Percentiles rank a stretch among this genome's conserved stretches.
Evolutionary conservation across 2,113 vertebrate species (phyloP).

Genomic region (Pleuronectes platessa): DNA sequence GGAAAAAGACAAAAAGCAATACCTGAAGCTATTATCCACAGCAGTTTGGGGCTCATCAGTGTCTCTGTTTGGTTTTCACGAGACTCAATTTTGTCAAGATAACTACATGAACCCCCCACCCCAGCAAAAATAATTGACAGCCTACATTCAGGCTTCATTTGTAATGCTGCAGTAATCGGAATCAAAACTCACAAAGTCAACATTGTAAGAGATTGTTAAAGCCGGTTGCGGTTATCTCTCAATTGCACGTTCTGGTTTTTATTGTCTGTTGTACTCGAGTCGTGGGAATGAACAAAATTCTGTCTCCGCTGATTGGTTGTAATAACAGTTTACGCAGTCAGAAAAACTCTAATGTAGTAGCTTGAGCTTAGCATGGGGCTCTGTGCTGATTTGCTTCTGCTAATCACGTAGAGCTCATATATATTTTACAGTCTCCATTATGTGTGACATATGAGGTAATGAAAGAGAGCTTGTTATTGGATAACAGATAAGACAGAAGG

Average conservation of each 20-base stretch:
- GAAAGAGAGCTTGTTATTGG: slow-evolving; percentile 53
- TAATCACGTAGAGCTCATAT: slow-evolving; percentile 53
- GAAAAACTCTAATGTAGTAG: slow-evolving; percentile 35
- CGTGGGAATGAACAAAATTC: slow-evolving; percentile 48
- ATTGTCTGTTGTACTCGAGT: slow-evolving; percentile 54
- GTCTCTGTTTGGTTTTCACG: slow-evolving; percentile 37
- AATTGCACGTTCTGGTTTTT: slow-evolving; percentile 57
- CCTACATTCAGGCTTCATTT: slow-evolving; percentile 48
- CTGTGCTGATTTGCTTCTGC: slow-evolving; percentile 39
- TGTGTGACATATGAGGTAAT: slow-evolving; percentile 45
- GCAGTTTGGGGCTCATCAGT: slow-evolving; percentile 29
- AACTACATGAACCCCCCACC: slow-evolving; percentile 24
- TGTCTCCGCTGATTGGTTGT: slow-evolving; percentile 32
- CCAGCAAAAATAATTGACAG: slow-evolving; percentile 22
- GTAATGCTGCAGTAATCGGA: slow-evolving; percentile 53
- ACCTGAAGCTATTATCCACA: slow-evolving; percentile 48
- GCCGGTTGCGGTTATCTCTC: slow-evolving; percentile 54
- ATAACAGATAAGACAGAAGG: slow-evolving; percentile 51
- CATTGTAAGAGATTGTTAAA: slow-evolving; percentile 52
- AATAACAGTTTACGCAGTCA: slow-evolving; percentile 51
- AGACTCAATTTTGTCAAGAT: slow-evolving; percentile 34
- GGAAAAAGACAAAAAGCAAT: slow-evolving; percentile 32
- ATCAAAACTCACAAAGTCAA: slow-evolving; percentile 60
- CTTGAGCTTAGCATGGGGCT: slow-evolving; percentile 42
- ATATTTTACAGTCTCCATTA: slow-evolving; percentile 47